A percentile compares a stretch with the other conserved stretches of the same genome.
These are phyloP conservation scores for Lasioglossum malachurum DNA, from an alignment of 2,888 invertebrate species.

Conservation along the genomic window DNA sequence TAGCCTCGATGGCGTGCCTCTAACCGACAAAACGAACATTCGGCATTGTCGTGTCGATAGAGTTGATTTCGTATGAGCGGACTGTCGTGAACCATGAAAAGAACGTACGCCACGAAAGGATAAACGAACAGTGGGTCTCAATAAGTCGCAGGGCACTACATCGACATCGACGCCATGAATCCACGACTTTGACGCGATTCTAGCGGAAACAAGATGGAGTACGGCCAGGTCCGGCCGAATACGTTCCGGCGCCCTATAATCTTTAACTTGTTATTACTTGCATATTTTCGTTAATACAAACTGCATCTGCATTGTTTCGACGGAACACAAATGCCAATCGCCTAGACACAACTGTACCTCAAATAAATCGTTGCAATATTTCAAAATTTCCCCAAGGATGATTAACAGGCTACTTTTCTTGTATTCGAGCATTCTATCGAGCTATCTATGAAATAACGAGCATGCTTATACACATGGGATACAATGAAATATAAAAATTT, in stretches of 20 bases:
- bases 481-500: background rate
- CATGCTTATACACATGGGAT: background rate
- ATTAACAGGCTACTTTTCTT: background rate
- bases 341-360: background rate
- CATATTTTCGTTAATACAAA: background rate
- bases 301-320: background rate
- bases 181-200: slow-evolving; percentile 65
- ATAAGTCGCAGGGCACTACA: slow-evolving; percentile 48
- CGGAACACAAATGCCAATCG: background rate
- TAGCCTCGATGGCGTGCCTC: slow-evolving; percentile 52
- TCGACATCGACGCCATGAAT: slow-evolving; percentile 65
- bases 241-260: slow-evolving; percentile 35
- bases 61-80: slow-evolving; percentile 39
- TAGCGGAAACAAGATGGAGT: slow-evolving; percentile 68
- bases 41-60: slow-evolving; percentile 45
- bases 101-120: slow-evolving; percentile 52
- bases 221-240: slow-evolving; percentile 53
- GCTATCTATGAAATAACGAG: accelerated
- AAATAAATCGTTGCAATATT: background rate
- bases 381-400: background rate
- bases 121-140: slow-evolving; percentile 41
- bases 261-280: slow-evolving; percentile 4
- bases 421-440: background rate
- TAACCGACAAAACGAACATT: slow-evolving; percentile 56
- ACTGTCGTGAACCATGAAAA: slow-evolving; percentile 42